A percentile compares a stretch with the other conserved stretches of the same genome.
phyloP scores from a whole-genome alignment of 2,113 vertebrate species.

The Podarcis raffonei region DNA sequence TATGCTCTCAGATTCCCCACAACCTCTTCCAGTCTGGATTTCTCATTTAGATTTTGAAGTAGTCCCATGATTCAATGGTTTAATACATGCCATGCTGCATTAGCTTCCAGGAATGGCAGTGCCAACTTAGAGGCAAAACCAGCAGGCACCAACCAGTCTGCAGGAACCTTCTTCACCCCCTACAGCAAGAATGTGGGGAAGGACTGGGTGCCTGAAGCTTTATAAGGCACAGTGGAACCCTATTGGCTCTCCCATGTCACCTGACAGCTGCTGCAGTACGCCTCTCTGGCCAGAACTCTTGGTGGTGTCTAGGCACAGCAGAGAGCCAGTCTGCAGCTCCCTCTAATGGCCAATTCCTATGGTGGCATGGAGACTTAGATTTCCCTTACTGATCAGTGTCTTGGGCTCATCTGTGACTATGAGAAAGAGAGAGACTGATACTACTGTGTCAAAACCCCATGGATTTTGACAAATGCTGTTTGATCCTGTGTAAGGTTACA shows the following conservation, averaged over 20 bases:
- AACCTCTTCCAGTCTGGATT: background rate
- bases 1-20: background rate
- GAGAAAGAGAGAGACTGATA: background rate
- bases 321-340: background rate
- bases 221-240: background rate
- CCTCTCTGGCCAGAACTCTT: too few species aligned
- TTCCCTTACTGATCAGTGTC: background rate
- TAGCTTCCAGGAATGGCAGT: background rate
- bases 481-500: too few species aligned
- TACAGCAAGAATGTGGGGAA: background rate
- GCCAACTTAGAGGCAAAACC: background rate
- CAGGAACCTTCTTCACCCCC: accelerated
- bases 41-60: background rate
- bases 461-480: background rate
- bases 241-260: background rate
- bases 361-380: background rate
- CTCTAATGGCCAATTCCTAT: background rate
- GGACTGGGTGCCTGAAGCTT: background rate
- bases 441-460: background rate
- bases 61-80: background rate
- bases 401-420: background rate
- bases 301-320: background rate
- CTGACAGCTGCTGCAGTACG: background rate
- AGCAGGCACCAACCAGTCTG: background rate
- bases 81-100: background rate